Evolutionary conservation across 2,797 vertebrate genomes (phyloP).

Genomic region (Hylomyscus alleni): DNA sequence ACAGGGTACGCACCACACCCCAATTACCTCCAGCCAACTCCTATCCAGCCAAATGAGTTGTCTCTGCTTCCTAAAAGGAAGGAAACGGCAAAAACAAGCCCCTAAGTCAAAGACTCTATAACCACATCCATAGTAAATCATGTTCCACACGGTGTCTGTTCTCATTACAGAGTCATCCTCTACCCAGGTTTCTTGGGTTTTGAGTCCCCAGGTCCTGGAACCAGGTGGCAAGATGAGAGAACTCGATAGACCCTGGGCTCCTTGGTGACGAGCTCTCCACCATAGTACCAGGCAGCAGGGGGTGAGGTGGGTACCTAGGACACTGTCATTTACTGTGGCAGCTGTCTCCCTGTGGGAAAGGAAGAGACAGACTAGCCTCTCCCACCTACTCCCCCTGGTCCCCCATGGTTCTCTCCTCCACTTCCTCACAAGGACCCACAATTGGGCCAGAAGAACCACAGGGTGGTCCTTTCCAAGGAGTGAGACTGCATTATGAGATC

Average conservation of each 20-base stretch:
- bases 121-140: not conserved
- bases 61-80: not conserved
- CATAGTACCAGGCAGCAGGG: not conserved
- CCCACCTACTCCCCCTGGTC: accelerated
- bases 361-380: not conserved
- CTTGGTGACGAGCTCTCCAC: not conserved
- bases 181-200: not conserved
- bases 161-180: not conserved
- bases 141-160: accelerated
- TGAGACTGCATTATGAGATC: not conserved
- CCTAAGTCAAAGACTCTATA: not conserved
- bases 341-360: too few species aligned
- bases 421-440: not conserved
- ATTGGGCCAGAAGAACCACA: not conserved
- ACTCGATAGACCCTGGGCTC: accelerated
- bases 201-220: not conserved
- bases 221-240: not conserved
- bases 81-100: not conserved
- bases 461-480: not conserved
- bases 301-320: not conserved
- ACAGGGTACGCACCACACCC: accelerated
- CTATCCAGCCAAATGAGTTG: too few species aligned
- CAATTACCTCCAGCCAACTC: not conserved
- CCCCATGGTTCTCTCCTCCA: not conserved
- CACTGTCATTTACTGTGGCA: not conserved